Conservation (phyloP, 2,888 invertebrate genomes). For the Eledone cirrhosa region DNA sequence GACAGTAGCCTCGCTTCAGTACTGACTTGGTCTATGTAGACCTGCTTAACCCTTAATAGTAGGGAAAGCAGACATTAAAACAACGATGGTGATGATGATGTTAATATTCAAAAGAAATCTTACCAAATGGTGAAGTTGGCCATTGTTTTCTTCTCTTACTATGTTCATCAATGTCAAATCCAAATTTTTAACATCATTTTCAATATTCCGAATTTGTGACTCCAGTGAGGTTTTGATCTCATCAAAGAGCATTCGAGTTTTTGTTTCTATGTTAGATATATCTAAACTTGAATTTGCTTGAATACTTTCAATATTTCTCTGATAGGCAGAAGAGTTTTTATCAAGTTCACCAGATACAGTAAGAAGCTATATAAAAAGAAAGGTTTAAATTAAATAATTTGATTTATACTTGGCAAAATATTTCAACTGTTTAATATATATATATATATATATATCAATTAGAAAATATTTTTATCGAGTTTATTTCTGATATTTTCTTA, state of each 20-base stretch:
- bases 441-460: no score
- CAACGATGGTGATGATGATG: no score
- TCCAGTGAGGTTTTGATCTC: constrained; percentile 55
- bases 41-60: no score
- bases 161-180: constrained; percentile 54
- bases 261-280: constrained; percentile 57
- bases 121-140: constrained; percentile 21
- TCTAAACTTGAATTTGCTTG: constrained; percentile 60
- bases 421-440: no score
- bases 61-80: no score
- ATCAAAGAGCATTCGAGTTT: constrained; percentile 56
- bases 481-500: no score
- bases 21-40: no score
- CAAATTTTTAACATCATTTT: constrained; percentile 59
- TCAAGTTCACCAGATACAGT: constrained; percentile 43
- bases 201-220: constrained; percentile 46
- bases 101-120: no score
- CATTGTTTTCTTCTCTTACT: constrained; percentile 53
- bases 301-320: constrained; percentile 56
- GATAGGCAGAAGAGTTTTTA: constrained; percentile 45
- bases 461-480: no score
- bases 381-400: neutral
- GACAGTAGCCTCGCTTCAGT: no score
- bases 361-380: constrained; percentile 32
- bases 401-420: no score